Evolutionary conservation across 2,797 vertebrate species (phyloP).

Genomic region (Acestrorhynchus altus): DNA sequence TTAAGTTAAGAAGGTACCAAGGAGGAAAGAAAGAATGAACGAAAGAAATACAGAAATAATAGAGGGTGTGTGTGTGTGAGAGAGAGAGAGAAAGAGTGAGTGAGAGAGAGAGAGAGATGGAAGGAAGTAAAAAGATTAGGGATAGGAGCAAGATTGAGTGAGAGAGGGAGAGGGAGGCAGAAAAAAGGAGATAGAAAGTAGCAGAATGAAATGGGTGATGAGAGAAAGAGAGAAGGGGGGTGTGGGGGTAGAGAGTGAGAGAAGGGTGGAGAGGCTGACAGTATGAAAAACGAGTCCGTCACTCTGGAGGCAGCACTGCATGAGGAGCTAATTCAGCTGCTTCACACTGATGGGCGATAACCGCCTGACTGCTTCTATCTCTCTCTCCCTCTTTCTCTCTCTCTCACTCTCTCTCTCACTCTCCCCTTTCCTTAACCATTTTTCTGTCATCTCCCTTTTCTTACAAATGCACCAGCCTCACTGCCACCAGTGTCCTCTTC

Average conservation of each 20-base stretch:
- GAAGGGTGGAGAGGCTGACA: slow-evolving; percentile 43
- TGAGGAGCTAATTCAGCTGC: slow-evolving; percentile 57
- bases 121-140: neutral
- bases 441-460: neutral
- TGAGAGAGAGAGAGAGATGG: neutral
- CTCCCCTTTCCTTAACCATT: neutral
- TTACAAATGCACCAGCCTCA: too few species aligned
- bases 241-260: neutral
- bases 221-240: neutral
- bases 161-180: neutral
- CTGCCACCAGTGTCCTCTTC: neutral
- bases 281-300: slow-evolving; percentile 57
- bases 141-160: neutral
- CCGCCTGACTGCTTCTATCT: slow-evolving; percentile 44
- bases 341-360: slow-evolving; percentile 63
- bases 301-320: slow-evolving; percentile 37
- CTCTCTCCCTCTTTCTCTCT: slow-evolving; percentile 12
- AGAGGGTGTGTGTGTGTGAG: neutral
- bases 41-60: neutral
- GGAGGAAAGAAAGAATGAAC: neutral
- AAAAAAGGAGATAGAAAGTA: neutral
- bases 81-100: neutral
- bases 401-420: neutral
- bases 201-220: neutral
- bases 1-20: neutral